Base-by-base conservation (phyloP, 1,140 invertebrate genomes). In the Metaphire vulgaris region DNA sequence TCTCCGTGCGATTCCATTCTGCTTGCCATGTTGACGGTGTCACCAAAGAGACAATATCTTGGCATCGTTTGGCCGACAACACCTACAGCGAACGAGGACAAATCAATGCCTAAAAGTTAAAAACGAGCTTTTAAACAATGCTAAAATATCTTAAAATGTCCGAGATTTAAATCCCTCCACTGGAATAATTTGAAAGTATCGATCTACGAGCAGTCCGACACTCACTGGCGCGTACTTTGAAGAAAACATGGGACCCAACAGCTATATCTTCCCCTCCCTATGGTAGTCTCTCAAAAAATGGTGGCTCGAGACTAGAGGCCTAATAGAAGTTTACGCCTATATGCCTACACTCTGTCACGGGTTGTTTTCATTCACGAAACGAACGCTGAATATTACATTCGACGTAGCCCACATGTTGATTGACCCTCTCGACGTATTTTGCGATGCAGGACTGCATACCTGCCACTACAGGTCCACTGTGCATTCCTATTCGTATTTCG, bases 1-100 rank as follows among this genome's bases (percentile, higher is more conserved):
- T 75, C 74, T 1, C 93, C 93, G 0, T 92, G 94, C 0, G 92
- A 93, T 83, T 97, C 94, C 93, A 97, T 95, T 32, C 93, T 85
- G 0, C 92, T 94, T 1, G 94, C 94, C 68, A 81, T 84, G 71
- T 84, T 83, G 21, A 84, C 83, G 16, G 84, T 83, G 72, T 85
- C 83, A 21, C 83, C 84, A 80, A 85, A 84, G 0, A 88, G 77
- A 69, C 87, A 88, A 75, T 87, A 88, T 80, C 94, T 69, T 69
- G 41, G 41, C 41, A 56, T 56, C 21, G 41, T 56, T 21, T 56
- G 41, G 21, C 41, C 41, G 41, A 56, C 21, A 12, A 56, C 41
- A 56, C 41, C 41, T 56, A 56, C n/a, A 56, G 21, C 41, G 21
- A 56, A 12, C 41, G n/a, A n/a, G 21, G 41, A 56, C 41, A 56